A percentile compares a stretch with the other conserved stretches of the same genome.
Evolutionary conservation across 1,140 invertebrate genomes (phyloP).

Genomic region (Augochlora pura): DNA sequence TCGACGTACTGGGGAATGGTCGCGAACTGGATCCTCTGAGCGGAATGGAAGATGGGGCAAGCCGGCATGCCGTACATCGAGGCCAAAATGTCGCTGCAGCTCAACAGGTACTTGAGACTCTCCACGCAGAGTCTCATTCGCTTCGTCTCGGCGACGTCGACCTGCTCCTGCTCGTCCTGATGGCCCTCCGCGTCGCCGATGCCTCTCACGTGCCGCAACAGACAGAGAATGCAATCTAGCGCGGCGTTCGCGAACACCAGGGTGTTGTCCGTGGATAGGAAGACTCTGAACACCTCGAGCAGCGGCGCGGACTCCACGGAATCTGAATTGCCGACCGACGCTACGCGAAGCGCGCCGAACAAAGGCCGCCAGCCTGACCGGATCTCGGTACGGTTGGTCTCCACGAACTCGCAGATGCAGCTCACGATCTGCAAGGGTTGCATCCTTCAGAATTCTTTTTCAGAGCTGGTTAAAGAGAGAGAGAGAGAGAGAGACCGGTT

Average conservation of each 20-base stretch:
- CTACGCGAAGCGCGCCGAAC: conserved; percentile 93
- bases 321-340: conserved; percentile 83
- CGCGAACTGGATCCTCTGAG: conserved; percentile 91
- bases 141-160: conserved; percentile 65
- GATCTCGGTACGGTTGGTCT: conserved; percentile 94
- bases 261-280: conserved; percentile 94
- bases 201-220: conserved; percentile 87
- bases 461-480: no score
- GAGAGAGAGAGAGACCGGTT: no score
- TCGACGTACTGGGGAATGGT: conserved; percentile 90
- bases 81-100: conserved; percentile 91
- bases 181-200: conserved; percentile 77
- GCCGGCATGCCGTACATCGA: conserved; percentile 97
- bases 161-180: conserved; percentile 54
- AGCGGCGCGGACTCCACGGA: conserved; percentile 86
- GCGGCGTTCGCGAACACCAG: conserved; percentile 96
- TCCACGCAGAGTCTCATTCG: conserved; percentile 86
- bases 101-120: conserved; percentile 91
- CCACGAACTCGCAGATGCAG: conserved; percentile 96
- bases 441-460: not conserved
- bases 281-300: conserved; percentile 95
- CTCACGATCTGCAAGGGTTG: conserved; percentile 89
- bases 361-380: conserved; percentile 95
- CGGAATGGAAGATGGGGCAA: conserved; percentile 94
- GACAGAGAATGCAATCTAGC: conserved; percentile 94